Percentiles rank a stretch among this genome's conserved stretches.
phyloP scores from a whole-genome alignment of 2,113 vertebrate species.

The Leptobrachium leishanense region DNA sequence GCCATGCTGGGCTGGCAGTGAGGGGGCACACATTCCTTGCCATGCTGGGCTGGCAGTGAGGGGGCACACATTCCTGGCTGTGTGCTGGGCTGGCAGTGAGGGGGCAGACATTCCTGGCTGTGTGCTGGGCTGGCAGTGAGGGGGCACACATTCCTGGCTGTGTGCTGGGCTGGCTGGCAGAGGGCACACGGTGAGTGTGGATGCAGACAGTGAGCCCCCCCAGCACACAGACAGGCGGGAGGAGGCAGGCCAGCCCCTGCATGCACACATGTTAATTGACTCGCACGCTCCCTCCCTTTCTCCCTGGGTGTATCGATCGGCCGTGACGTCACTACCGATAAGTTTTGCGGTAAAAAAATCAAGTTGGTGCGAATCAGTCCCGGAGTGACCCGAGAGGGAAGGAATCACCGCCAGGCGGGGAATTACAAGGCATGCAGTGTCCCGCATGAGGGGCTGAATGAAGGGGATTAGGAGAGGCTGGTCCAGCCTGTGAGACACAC shows the following conservation, averaged over 20 bases:
- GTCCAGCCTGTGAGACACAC: constrained; percentile 78
- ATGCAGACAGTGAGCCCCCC: no score
- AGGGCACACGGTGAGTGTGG: no score
- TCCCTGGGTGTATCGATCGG: constrained; percentile 74
- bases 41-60: no score
- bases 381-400: constrained; percentile 61
- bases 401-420: constrained; percentile 36
- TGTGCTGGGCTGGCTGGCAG: no score
- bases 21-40: no score
- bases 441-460: constrained; percentile 50
- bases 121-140: no score
- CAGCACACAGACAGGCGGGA: not conserved
- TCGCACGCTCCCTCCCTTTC: constrained; percentile 45
- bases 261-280: constrained; percentile 42
- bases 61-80: no score
- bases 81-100: no score
- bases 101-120: no score
- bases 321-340: constrained; percentile 86
- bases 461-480: constrained; percentile 65
- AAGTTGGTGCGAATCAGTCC: constrained; percentile 77
- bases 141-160: no score
- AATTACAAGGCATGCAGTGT: constrained; percentile 22
- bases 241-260: constrained; percentile 23
- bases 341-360: constrained; percentile 73
- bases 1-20: no score